Base-by-base conservation (phyloP, 2,888 invertebrate genomes). In the Dioctria rufipes region DNA sequence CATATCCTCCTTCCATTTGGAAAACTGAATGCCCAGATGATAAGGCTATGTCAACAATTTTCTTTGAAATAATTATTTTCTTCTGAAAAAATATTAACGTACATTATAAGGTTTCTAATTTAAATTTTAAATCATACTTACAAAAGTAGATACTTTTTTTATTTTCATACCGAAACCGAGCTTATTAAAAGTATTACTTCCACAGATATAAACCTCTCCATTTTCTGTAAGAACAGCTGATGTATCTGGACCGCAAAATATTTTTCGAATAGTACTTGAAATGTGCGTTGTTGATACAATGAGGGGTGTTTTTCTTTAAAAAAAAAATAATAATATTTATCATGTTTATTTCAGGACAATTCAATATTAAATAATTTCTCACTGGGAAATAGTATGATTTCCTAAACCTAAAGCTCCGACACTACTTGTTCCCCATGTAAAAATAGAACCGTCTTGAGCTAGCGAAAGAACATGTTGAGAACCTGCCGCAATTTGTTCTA, bases 381-480 rank as follows among this genome's bases (percentile, higher is more conserved):
- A 88, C 88, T 88, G 86, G 67, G 86, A 86, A 9, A 85, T 86
- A 80, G 86, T 86, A 39, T 86, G 84, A 67, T 85, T 87, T 13
- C 88, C 88, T 25, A 89, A 82, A 0, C 94, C 94, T 3, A 94
- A 89, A 80, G 93, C 91, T 0, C 93, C 93, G 6, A 85, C 82
- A 1, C 82, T 40, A 49, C 92, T 93, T 58, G 90, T 88, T 6
- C 93, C 94, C 94, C 94, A 95, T 9, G 92, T 90, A 85, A 91
- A 94, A 13, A 94, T 90, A 69, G 90, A 90, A 0, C 93, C 92
- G 82, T 92, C 91, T 37, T 90, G 89, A 40, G 92, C 91, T 25
- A 94, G 88, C 0, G 92, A 93, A 4, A 92, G 89, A 0, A 92
- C 92, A 87, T 95, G 94, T 82, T 91, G 90, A 25, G 90, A 86